Percentiles rank a stretch among this genome's conserved stretches.
Conservation (phyloP, 37 sponge, comb jelly and placozoan genomes). For the Beroe forskalii region DNA sequence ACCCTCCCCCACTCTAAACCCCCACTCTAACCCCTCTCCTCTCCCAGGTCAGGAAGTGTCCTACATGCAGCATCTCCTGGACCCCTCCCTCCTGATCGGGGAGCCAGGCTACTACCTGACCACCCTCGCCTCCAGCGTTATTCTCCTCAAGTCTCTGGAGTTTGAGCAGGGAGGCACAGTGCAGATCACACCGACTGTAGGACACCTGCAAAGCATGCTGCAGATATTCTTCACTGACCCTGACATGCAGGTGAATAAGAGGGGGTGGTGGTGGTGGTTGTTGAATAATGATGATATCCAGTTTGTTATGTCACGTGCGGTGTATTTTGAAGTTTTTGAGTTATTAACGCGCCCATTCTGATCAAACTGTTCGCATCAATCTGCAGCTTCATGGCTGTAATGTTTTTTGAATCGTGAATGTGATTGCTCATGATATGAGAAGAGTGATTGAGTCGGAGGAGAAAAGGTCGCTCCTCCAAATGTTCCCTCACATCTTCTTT, state of each 20-base stretch:
- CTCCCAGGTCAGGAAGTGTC: slow-evolving; percentile 26
- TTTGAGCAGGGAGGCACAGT: not conserved
- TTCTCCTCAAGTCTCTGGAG: slow-evolving; percentile 35
- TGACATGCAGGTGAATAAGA: slow-evolving; percentile 19
- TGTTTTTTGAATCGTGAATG: too few relatives aligned
- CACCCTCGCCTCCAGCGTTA: slow-evolving; percentile 27
- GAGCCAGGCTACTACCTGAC: slow-evolving; percentile 64
- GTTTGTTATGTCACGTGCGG: too few relatives aligned
- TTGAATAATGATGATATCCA: too few relatives aligned
- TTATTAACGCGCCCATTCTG: too few relatives aligned
- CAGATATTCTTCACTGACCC: slow-evolving; percentile 57
- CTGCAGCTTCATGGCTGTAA: too few relatives aligned
- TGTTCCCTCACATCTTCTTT: too few relatives aligned
- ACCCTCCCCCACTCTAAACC: not conserved
- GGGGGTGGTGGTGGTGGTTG: too few relatives aligned
- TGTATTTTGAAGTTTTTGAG: too few relatives aligned
- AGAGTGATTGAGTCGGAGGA: too few relatives aligned
- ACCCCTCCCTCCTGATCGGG: slow-evolving; percentile 53
- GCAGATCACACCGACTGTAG: slow-evolving; percentile 41
- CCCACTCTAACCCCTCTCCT: not conserved
- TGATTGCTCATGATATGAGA: too few relatives aligned
- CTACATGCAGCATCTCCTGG: slow-evolving; percentile 61
- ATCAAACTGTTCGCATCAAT: too few relatives aligned
- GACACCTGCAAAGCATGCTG: slow-evolving; percentile 40
- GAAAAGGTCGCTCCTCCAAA: too few relatives aligned